Evolutionary conservation across 1,140 invertebrate genomes (phyloP), one percentile per base, ranked within the genome.

Genomic region (Nylanderia fulva): DNA sequence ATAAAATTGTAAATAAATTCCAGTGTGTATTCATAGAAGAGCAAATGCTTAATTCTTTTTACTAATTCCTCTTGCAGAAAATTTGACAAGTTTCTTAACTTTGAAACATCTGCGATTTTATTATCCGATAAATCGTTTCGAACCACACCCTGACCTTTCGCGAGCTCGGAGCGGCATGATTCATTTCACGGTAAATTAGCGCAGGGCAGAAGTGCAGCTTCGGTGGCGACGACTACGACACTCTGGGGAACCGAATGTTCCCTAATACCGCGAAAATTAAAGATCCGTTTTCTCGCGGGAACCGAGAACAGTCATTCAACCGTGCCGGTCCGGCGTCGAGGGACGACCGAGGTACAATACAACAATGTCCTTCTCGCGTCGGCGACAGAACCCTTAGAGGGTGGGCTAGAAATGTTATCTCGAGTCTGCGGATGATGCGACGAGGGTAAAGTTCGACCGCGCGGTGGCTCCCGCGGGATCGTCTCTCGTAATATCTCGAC

Each of bases 261-360:
- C 88, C 89, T 92, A 92, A 91, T 88, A 87, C 58, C 85, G 79
- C 61, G 85, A 87, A 92, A 94, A 93, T 93, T 92, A 91, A 93
- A 93, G 92, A 93, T 91, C 85, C 33, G 48, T 88, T 74, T 64
- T 56, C 39, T 60, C 18, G 58, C 52, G 48, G 76, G 84, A 36
- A 13, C 13, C 63, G 8, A 21, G 21, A 54, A 15, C 56, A 24
- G 24, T 75, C 63, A 86, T 87, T 90, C 45, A 90, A n/a, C 39
- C 18, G 39, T 21, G 58, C 66, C 45, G 60, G 45, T 52, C 11
- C 60, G 66, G 45, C 45, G 21, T 82, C 63, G 18, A 71, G 85
- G 89, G 90, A 91, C 90, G 89, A 91, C 82, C n/a, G n/a, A 45
- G 29, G 63, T 11, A 88, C 63, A 48, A 48, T 48, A 48, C 45